Evolutionary conservation across 2,113 vertebrate species (phyloP), one percentile per base, ranked within the genome.

Genomic region (Seriola aureovittata): DNA sequence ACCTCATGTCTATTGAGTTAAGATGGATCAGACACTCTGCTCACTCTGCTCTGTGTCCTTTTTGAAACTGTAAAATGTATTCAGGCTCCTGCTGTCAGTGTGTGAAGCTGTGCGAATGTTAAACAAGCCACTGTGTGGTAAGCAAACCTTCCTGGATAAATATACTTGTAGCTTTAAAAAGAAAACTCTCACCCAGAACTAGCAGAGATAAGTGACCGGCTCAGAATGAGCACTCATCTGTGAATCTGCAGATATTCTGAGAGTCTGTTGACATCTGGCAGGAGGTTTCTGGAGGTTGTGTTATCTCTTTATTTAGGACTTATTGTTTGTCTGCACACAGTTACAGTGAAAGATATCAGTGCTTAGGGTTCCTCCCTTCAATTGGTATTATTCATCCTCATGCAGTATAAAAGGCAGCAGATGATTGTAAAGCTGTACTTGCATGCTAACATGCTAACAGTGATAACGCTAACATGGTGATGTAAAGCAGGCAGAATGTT

Each of bases 1-100:
- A 32, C 64, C 29, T 55, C 14, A 5, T 11, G 44, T 80, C 44
- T 84, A 54, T 91, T 77, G 48, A 75, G 85, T 91, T 89, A 84
- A 36, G 58, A 71, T 4, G 19, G 17, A 84, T 84, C 52, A 36
- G 77, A 62, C 7, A 52, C 46, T 32, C 16, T 52, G 48, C 23
- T 63, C 71, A 0, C 73, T 82, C 12, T 13, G 59, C 34, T 54
- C 63, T 60, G 40, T 71, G 38, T 42, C 62, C 34, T 50, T 63
- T 7, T 63, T 7, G 21, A 40, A 78, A 57, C 64, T 38, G 9
- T 58, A 66, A 65, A 36, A 59, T 69, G 42, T 11, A 14, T 69
- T 21, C 19, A 73, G 58, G 0, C 40, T 59, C 17, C 25, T 1
- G 64, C 6, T 40, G 25, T 1, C 54, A 23, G 3, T 29, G 66